Percentiles rank a stretch among this genome's conserved stretches.
Conservation (phyloP, 2,797 vertebrate genomes). For the Clarias pachynema region DNA sequence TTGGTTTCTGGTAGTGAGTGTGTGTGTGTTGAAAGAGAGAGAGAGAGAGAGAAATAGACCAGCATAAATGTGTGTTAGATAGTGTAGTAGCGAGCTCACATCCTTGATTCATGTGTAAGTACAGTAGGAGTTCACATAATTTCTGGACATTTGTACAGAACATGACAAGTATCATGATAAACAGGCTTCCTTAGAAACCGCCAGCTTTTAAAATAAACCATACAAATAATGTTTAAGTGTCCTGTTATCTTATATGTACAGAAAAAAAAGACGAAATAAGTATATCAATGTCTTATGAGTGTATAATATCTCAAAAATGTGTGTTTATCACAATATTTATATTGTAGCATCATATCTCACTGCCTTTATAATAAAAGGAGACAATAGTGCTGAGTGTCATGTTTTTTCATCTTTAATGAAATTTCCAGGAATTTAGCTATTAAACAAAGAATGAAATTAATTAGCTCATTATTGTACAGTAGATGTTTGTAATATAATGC, state of each 20-base stretch:
- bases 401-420: not conserved
- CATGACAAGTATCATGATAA: not conserved
- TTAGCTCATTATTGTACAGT: not conserved
- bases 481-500: not conserved
- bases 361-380: not conserved
- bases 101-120: not conserved
- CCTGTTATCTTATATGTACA: too few species aligned
- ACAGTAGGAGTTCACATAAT: not conserved
- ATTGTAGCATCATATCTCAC: not conserved
- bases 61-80: not conserved
- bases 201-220: not conserved
- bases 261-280: too few species aligned
- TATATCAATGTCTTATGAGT: too few species aligned
- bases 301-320: too few species aligned
- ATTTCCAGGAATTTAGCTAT: not conserved
- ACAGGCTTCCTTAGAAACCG: not conserved
- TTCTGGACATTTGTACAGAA: not conserved
- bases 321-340: not conserved
- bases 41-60: too few species aligned
- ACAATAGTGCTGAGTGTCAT: not conserved
- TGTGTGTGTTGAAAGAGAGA: not conserved
- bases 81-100: not conserved
- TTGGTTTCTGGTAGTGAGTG: not conserved
- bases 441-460: not conserved
- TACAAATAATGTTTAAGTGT: not conserved